phyloP scores from a whole-genome alignment of 2,113 vertebrate species.

The Gnathonemus echidnorhynchus region DNA sequence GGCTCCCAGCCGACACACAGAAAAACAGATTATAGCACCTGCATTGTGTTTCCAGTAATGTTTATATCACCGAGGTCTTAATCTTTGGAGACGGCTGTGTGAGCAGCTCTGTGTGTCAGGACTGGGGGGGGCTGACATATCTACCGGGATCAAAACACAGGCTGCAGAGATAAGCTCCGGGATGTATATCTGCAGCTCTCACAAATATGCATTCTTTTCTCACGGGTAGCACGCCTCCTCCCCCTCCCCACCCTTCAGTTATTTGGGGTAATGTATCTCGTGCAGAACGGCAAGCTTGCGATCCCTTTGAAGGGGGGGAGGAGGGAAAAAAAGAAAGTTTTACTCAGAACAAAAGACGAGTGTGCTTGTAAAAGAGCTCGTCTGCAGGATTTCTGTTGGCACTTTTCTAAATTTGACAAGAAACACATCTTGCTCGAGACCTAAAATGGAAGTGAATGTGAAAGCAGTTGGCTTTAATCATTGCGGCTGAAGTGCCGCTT shows the following conservation, averaged over 20 bases:
- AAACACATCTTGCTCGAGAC: not conserved
- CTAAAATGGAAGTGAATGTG: conserved; percentile 17
- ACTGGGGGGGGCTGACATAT: not conserved
- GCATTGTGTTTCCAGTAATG: not conserved
- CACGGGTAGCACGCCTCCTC: not conserved
- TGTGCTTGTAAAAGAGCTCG: conserved; percentile 1
- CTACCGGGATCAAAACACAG: conserved; percentile 5
- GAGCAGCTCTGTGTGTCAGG: not conserved
- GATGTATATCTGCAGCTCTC: not conserved
- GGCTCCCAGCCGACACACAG: not conserved
- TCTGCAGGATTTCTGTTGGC: conserved; percentile 18
- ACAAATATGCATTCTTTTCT: conserved; percentile 3
- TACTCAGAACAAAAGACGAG: conserved; percentile 11
- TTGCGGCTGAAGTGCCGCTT: conserved; percentile 21
- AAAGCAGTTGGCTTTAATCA: conserved; percentile 18
- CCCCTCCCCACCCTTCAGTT: conserved; percentile 11
- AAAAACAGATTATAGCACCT: not conserved
- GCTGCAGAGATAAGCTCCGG: not conserved
- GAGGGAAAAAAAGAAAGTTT: conserved; percentile 15
- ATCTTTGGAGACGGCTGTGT: not conserved
- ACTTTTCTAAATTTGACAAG: conserved; percentile 11
- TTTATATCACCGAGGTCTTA: not conserved
- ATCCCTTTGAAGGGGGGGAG: conserved; percentile 14
- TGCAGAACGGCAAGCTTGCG: conserved; percentile 11
- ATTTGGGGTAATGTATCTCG: conserved; percentile 6